Percentiles rank a stretch among this genome's conserved stretches.
Conservation (phyloP, 2,797 vertebrate species). For the Kryptolebias ocellatus region DNA sequence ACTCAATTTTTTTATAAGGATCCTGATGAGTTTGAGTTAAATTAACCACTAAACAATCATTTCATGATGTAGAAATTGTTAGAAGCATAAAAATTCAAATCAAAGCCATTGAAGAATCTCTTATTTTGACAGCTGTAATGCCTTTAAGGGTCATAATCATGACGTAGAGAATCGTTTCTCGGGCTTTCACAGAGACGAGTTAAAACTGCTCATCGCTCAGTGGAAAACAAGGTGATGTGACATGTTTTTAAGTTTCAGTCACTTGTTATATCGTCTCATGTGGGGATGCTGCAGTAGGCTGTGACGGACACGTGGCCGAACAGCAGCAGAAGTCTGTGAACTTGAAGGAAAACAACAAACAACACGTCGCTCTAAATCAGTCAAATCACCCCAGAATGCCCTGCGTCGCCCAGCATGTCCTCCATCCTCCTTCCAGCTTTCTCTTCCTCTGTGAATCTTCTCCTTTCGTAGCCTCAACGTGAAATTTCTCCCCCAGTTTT, state of each 20-base stretch:
- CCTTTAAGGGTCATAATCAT: too few species aligned
- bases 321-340: conserved; percentile 50
- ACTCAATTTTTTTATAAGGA: too few species aligned
- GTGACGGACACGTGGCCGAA: conserved; percentile 57
- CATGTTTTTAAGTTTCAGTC: conserved; percentile 6
- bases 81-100: too few species aligned
- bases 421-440: conserved; percentile 3
- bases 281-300: conserved; percentile 28
- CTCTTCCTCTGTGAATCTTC: conserved; percentile 13
- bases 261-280: conserved; percentile 3
- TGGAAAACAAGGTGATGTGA: not conserved
- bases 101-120: too few species aligned
- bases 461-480: conserved; percentile 15
- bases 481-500: conserved; percentile 28
- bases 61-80: too few species aligned
- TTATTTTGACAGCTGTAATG: too few species aligned
- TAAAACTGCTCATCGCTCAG: too few species aligned
- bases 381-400: conserved; percentile 21
- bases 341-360: conserved; percentile 45
- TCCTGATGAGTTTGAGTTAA: too few species aligned
- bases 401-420: conserved; percentile 20
- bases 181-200: not conserved
- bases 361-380: conserved; percentile 67
- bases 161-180: too few species aligned
- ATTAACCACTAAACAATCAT: too few species aligned